phyloP scores from a whole-genome alignment of 2,113 vertebrate species.

The Colaptes auratus region DNA sequence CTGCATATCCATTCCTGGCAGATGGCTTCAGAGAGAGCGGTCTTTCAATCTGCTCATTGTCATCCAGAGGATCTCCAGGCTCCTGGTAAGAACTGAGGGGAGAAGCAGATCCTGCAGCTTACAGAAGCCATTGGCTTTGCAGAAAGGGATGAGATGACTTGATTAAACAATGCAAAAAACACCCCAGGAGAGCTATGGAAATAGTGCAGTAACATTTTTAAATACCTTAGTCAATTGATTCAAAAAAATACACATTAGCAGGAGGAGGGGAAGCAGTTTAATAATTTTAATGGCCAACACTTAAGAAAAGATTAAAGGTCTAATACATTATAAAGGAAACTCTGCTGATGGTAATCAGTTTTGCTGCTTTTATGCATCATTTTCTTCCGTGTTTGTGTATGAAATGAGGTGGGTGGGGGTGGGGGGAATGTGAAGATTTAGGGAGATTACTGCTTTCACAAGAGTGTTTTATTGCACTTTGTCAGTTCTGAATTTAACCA shows the following conservation, averaged over 20 bases:
- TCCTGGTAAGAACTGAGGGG: not conserved
- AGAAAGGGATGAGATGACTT: not conserved
- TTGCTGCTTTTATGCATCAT: slow-evolving; percentile 55
- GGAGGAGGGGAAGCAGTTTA: slow-evolving; percentile 48
- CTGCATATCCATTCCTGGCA: not conserved
- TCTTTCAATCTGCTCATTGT: not conserved
- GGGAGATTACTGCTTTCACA: slow-evolving; percentile 49
- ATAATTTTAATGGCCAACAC: slow-evolving; percentile 66
- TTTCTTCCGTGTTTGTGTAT: slow-evolving; percentile 39
- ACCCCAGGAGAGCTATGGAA: not conserved
- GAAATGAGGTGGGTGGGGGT: not conserved
- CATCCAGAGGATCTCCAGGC: not conserved
- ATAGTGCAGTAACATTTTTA: slow-evolving; percentile 18
- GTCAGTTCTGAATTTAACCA: slow-evolving; percentile 55
- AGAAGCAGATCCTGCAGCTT: not conserved
- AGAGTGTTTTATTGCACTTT: slow-evolving; percentile 58
- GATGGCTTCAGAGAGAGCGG: not conserved
- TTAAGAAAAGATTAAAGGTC: slow-evolving; percentile 69
- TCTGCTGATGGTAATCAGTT: slow-evolving; percentile 69
- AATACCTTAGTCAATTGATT: slow-evolving; percentile 9
- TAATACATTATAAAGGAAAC: slow-evolving; percentile 63
- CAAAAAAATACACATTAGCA: slow-evolving; percentile 54
- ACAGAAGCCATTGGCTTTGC: not conserved
- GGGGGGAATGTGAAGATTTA: slow-evolving; percentile 42
- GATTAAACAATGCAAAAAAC: not conserved